Percentiles rank a stretch among this genome's conserved stretches.
Conservation (phyloP, 23 tunicate genomes). For the Halocynthia aurantium region DNA sequence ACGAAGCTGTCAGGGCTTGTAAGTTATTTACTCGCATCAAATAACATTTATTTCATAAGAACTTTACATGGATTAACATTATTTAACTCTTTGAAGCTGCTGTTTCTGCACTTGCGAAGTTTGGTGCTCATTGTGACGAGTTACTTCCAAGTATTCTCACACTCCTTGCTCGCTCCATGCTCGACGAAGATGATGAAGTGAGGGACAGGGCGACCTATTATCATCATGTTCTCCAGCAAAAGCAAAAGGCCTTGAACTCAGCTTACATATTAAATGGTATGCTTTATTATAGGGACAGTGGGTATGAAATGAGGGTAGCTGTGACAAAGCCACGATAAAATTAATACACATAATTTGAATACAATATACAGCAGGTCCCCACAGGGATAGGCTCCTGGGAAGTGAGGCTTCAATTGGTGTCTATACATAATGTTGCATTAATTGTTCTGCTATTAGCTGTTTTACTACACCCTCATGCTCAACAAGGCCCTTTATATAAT, state of each 20-base stretch:
- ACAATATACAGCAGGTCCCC: too few species aligned
- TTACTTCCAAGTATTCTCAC: conserved; percentile 77
- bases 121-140: conserved; percentile 89
- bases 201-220: conserved; percentile 97
- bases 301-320: too few species aligned
- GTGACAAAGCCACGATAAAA: too few species aligned
- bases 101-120: conserved; percentile 86
- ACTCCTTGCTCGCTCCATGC: conserved; percentile 84
- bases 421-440: too few species aligned
- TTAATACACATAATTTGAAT: too few species aligned
- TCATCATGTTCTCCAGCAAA: conserved; percentile 57
- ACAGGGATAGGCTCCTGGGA: too few species aligned
- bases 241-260: conserved; percentile 67
- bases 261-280: conserved; percentile 82
- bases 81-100: conserved; percentile 48
- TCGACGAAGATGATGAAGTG: conserved; percentile 99
- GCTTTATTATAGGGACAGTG: too few species aligned
- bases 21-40: neutral
- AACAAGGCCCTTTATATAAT: too few species aligned
- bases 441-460: too few species aligned
- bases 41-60: too few species aligned
- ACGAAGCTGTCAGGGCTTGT: conserved; percentile 91
- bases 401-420: too few species aligned
- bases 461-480: too few species aligned
- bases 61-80: neutral